Conservation (phyloP, 2,888 invertebrate species). For the Gastrophysa polygoni region DNA sequence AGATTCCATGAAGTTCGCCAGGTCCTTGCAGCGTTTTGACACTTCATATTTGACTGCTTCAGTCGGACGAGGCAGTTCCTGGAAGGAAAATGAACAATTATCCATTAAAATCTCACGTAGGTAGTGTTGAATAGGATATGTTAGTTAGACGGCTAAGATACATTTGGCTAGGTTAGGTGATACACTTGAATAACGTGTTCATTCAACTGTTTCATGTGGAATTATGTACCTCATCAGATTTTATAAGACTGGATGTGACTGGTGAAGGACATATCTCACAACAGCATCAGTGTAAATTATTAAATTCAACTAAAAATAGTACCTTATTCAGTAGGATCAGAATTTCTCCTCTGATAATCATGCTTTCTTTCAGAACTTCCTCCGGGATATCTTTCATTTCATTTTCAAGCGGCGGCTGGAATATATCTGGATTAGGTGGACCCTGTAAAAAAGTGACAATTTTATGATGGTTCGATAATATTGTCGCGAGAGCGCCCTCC, state of each 20-base stretch:
- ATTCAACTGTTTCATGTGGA: too few species aligned
- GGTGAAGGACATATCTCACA: too few species aligned
- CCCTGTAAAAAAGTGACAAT: constrained; percentile 69
- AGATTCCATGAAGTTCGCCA: constrained; percentile 77
- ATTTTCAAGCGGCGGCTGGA: constrained; percentile 60
- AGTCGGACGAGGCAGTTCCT: constrained; percentile 52
- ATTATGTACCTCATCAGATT: too few species aligned
- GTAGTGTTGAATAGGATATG: too few species aligned
- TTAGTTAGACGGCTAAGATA: too few species aligned
- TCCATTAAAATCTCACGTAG: not conserved
- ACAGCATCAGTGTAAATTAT: too few species aligned
- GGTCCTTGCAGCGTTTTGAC: constrained; percentile 72
- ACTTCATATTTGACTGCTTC: constrained; percentile 70
- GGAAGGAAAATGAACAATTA: constrained; percentile 16
- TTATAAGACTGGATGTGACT: too few species aligned
- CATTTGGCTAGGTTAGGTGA: too few species aligned
- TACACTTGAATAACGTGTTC: too few species aligned
- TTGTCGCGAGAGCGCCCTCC: too few species aligned
- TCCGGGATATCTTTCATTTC: constrained; percentile 62
- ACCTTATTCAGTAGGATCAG: constrained; percentile 71
- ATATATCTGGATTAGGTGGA: constrained; percentile 77
- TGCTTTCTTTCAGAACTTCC: constrained; percentile 66
- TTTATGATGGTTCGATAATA: too few species aligned
- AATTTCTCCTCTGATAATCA: constrained; percentile 70
- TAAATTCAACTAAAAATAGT: too few species aligned